Percentiles rank a stretch among this genome's conserved stretches.
Conservation (phyloP, 2,797 vertebrate species). For the Oreochromis mossambicus region DNA sequence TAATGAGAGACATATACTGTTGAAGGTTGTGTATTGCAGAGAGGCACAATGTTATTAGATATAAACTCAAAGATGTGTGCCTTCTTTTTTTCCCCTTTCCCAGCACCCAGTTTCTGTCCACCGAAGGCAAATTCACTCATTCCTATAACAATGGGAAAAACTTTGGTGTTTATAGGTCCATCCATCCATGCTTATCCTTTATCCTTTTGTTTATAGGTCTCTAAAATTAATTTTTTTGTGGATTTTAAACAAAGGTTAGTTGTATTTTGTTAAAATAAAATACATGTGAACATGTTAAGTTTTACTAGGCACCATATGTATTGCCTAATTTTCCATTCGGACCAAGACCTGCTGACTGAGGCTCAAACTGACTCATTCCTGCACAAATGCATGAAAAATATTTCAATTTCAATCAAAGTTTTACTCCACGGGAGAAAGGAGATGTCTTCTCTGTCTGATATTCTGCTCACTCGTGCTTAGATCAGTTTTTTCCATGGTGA, state of each 20-base stretch:
- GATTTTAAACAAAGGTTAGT: too few species aligned
- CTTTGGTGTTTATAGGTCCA: not conserved
- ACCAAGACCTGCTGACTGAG: conserved; percentile 47
- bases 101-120: conserved; percentile 28
- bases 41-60: not conserved
- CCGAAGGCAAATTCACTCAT: conserved; percentile 44
- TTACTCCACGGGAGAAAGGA: not conserved
- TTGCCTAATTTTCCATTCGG: conserved; percentile 45
- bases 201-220: too few species aligned
- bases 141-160: conserved; percentile 30
- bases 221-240: too few species aligned
- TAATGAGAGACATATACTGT: not conserved
- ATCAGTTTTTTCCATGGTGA: not conserved
- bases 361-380: conserved; percentile 62
- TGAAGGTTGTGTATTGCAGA: not conserved
- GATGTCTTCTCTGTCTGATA: not conserved
- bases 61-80: not conserved
- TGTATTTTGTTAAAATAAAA: not conserved
- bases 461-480: not conserved
- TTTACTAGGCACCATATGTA: conserved; percentile 42
- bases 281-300: not conserved
- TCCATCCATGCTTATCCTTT: too few species aligned
- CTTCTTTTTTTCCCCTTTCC: not conserved
- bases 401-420: not conserved
- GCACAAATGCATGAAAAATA: not conserved